Conservation (phyloP, 2,888 invertebrate genomes). For the Drosophila koepferae region DNA sequence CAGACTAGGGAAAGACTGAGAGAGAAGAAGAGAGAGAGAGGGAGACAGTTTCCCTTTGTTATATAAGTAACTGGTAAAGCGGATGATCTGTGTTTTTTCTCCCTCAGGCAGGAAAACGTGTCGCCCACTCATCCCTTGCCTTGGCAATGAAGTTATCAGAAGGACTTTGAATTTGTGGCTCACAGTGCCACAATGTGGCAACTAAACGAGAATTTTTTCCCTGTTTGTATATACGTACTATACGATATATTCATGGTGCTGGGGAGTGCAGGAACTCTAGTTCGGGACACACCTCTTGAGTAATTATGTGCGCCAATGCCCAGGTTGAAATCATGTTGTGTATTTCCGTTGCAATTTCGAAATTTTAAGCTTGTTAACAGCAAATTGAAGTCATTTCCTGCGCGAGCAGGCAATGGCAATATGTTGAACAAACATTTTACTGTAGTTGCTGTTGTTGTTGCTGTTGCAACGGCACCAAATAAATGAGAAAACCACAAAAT, state of each 20-base stretch:
- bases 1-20: background rate
- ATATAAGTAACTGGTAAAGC: conserved; percentile 32
- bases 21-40: background rate
- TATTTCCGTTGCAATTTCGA: conserved; percentile 80
- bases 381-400: conserved; percentile 82
- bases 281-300: conserved; percentile 57
- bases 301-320: conserved; percentile 77
- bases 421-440: conserved; percentile 42
- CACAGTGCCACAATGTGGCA: conserved; percentile 2
- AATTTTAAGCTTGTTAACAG: conserved; percentile 82
- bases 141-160: conserved; percentile 36
- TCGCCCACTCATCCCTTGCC: conserved; percentile 17
- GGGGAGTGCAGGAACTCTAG: conserved; percentile 5
- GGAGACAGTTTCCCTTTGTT: conserved; percentile 26
- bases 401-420: conserved; percentile 57
- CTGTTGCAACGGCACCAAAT: conserved; percentile 55
- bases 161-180: conserved; percentile 8
- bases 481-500: conserved; percentile 78
- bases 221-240: background rate
- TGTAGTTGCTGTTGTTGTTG: conserved; percentile 14
- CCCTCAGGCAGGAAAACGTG: conserved; percentile 15
- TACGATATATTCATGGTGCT: background rate
- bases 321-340: conserved; percentile 76
- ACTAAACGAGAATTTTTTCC: background rate
- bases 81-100: conserved; percentile 40